Conservation (phyloP, 2,113 vertebrate species). For the Dasyornis broadbenti region DNA sequence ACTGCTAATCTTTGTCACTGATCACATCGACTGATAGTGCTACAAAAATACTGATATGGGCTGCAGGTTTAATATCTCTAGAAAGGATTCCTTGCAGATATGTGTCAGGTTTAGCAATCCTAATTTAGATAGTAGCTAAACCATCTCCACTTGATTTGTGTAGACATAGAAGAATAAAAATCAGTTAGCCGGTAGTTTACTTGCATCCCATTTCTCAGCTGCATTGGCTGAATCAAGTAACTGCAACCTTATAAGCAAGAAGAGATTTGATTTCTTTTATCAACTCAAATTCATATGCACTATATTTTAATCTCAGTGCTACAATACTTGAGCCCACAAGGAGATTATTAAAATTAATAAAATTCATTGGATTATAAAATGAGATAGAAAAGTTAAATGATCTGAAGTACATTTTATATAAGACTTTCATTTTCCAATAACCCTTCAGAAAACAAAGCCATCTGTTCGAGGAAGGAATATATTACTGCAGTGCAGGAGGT, state of each 20-base stretch:
- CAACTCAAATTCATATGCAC: slow-evolving; percentile 25
- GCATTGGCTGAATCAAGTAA: background rate
- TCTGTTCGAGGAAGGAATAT: slow-evolving; percentile 52
- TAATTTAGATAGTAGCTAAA: slow-evolving; percentile 56
- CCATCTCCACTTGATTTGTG: slow-evolving; percentile 38
- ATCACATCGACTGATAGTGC: background rate
- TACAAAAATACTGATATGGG: slow-evolving; percentile 21
- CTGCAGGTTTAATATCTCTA: slow-evolving; percentile 22
- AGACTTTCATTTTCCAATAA: slow-evolving; percentile 65
- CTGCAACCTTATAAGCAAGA: slow-evolving; percentile 22
- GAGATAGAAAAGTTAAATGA: slow-evolving; percentile 67
- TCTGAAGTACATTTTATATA: slow-evolving; percentile 62
- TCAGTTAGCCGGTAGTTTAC: background rate
- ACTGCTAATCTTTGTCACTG: slow-evolving; percentile 12
- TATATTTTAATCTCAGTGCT: slow-evolving; percentile 60
- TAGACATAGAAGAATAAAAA: slow-evolving; percentile 34
- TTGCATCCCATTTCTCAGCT: background rate
- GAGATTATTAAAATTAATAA: slow-evolving; percentile 59
- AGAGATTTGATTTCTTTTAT: slow-evolving; percentile 51
- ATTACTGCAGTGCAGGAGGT: slow-evolving; percentile 29
- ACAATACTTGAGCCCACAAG: slow-evolving; percentile 9
- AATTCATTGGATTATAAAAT: slow-evolving; percentile 68
- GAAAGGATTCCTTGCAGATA: slow-evolving; percentile 22
- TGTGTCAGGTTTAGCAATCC: slow-evolving; percentile 27
- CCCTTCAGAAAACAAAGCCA: slow-evolving; percentile 55